phyloP scores from a whole-genome alignment of 2,113 vertebrate species.

The Rhinogobius similis region DNA sequence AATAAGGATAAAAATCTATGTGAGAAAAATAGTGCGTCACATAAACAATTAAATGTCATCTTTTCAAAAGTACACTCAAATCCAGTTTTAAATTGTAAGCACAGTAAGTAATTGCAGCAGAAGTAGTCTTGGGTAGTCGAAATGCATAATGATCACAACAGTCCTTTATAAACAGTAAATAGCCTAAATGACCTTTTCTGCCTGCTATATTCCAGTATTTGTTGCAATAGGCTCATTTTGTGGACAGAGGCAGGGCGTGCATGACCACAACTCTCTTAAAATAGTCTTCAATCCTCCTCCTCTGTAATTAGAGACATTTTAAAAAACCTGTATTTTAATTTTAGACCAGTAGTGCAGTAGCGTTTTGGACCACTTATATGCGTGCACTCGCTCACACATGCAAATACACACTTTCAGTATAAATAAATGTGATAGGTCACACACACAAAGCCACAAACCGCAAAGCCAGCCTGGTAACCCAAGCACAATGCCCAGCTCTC shows the following conservation, averaged over 20 bases:
- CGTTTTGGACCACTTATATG: constrained; percentile 59
- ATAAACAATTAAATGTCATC: too few species aligned
- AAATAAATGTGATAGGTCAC: constrained; percentile 67
- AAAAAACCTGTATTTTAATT: constrained; percentile 82
- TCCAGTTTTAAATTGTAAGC: too few species aligned
- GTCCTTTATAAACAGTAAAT: constrained; percentile 18
- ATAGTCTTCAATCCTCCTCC: constrained; percentile 73
- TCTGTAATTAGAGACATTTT: constrained; percentile 83
- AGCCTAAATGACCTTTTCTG: constrained; percentile 23
- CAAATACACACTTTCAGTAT: constrained; percentile 60
- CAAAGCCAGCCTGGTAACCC: constrained; percentile 65
- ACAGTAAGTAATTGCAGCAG: not conserved
- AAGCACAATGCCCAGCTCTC: constrained; percentile 70
- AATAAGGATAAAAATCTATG: too few species aligned
- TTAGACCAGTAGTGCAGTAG: constrained; percentile 74
- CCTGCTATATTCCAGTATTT: constrained; percentile 33
- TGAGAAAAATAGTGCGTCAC: too few species aligned
- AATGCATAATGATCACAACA: too few species aligned
- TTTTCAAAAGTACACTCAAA: too few species aligned
- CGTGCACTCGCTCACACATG: constrained; percentile 29
- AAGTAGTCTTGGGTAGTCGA: constrained; percentile 30
- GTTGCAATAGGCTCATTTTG: constrained; percentile 40
- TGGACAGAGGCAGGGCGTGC: constrained; percentile 72
- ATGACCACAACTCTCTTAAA: constrained; percentile 74
- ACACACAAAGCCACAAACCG: constrained; percentile 64